Evolutionary conservation across 2,888 invertebrate genomes (phyloP), one percentile per base, ranked within the genome.

Genomic region (Sisyra nigra): DNA sequence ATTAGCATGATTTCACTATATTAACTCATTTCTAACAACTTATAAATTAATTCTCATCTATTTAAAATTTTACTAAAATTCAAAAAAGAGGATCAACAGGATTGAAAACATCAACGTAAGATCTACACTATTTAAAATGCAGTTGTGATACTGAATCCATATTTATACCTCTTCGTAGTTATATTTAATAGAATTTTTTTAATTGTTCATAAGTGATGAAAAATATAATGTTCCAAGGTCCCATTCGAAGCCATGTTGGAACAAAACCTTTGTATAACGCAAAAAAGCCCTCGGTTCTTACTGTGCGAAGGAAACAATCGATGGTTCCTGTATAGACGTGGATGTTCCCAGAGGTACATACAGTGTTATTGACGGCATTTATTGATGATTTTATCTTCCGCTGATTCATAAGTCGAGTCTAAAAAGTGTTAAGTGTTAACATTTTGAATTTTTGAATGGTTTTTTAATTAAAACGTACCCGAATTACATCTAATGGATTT

Each of bases 211-310:
- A 93, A 7, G 87, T 84, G 57, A 92, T 74, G 66, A 93, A 93
- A 69, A 93, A 93, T 59, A 93, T 92, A 50, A 94, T 82, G 67
- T 93, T 93, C 93, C 93, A 94, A 4, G 94, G 93, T 0, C 93
- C 93, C 81, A 94, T 87, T 51, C 93, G 74, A 51, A 94, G 72
- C 82, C 88, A 86, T 17, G 92, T 89, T n/a, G 94, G 94, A 50
- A 93, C 70, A 65, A 94, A 93, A 18, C 93, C 94, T 69, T 91
- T 92, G 67, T 94, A 94, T 44, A 94, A 69, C 29, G 93, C 92
- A 53, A 72, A 63, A 49, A 84, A 64, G 3, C 94, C 93, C 66
- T 94, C 93, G 60, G 76, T 81, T 50, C 76, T 80, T 32, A 91
- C 81, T 37, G 93, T 92, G 75, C 84, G 68, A 3, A 62, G 58